phyloP scores from a whole-genome alignment of 1,140 invertebrate species.

The Drosophila nannoptera region DNA sequence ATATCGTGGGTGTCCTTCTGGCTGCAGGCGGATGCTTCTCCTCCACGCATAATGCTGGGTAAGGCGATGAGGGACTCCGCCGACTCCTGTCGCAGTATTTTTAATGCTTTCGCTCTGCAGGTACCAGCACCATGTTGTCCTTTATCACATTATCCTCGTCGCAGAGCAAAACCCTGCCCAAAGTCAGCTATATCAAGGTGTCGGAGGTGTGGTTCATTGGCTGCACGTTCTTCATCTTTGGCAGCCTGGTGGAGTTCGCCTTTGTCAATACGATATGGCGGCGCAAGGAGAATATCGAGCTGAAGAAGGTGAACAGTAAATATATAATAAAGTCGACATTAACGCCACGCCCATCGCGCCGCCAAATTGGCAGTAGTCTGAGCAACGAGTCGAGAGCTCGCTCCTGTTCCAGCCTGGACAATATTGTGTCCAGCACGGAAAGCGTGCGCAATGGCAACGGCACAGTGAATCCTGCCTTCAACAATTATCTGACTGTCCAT shows the following conservation, averaged over 20 bases:
- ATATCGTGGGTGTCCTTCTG: conserved; percentile 95
- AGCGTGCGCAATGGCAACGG: conserved; percentile 73
- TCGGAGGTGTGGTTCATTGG: conserved; percentile 93
- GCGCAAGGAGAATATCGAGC: conserved; percentile 88
- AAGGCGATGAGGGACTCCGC: conserved; percentile 57
- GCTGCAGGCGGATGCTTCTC: conserved; percentile 91
- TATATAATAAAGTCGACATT: conserved; percentile 90
- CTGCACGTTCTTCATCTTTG: conserved; percentile 90
- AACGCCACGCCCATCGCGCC: conserved; percentile 86
- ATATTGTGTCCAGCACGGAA: conserved; percentile 74
- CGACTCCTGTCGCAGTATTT: too few species aligned
- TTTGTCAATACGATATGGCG: conserved; percentile 93
- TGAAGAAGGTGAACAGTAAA: conserved; percentile 91
- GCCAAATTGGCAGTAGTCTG: conserved; percentile 81
- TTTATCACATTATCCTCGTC: conserved; percentile 92
- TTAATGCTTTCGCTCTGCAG: conserved; percentile 29
- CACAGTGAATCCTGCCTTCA: conserved; percentile 64
- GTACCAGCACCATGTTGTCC: conserved; percentile 92
- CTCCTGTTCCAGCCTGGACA: conserved; percentile 86
- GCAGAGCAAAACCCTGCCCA: conserved; percentile 87
- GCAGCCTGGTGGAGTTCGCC: conserved; percentile 91
- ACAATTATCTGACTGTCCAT: conserved; percentile 85
- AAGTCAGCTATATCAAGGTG: conserved; percentile 93
- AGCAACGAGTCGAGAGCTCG: conserved; percentile 80
- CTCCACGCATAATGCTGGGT: conserved; percentile 89